These are phyloP conservation scores for Biston stratarius DNA, from an alignment of 2,888 invertebrate species.

Conservation along the genomic window DNA sequence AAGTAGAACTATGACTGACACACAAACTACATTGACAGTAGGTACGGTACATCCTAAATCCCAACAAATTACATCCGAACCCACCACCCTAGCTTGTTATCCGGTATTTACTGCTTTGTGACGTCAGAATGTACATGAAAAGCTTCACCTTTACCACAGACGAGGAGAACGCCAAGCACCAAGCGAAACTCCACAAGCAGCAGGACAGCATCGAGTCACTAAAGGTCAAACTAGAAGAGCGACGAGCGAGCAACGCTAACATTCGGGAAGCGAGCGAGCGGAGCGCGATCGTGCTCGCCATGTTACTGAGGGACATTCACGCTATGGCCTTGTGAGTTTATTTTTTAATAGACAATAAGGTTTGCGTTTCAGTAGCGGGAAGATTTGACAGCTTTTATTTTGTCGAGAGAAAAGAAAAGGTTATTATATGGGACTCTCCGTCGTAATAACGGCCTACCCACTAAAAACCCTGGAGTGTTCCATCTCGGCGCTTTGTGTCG, in stretches of 20 bases:
- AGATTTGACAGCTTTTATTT: too few species aligned
- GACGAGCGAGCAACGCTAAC: conserved; percentile 71
- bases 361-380: too few species aligned
- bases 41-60: too few species aligned
- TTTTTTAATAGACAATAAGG: not conserved
- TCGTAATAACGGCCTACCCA: too few species aligned
- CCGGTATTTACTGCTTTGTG: not conserved
- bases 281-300: conserved; percentile 60
- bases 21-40: too few species aligned
- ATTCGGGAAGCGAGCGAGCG: conserved; percentile 60
- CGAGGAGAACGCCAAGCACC: conserved; percentile 86
- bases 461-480: too few species aligned
- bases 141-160: too few species aligned
- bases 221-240: conserved; percentile 78
- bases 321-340: conserved; percentile 66
- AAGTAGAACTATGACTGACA: too few species aligned
- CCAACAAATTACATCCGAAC: too few species aligned
- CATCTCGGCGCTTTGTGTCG: too few species aligned
- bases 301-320: conserved; percentile 65
- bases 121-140: not conserved
- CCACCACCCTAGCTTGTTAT: not conserved
- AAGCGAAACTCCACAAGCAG: conserved; percentile 86
- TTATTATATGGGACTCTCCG: too few species aligned
- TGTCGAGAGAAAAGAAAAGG: too few species aligned
- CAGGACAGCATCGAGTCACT: conserved; percentile 87